phyloP scores from a whole-genome alignment of 2,888 invertebrate genomes.

The Hydrotaea cyrtoneurina region DNA sequence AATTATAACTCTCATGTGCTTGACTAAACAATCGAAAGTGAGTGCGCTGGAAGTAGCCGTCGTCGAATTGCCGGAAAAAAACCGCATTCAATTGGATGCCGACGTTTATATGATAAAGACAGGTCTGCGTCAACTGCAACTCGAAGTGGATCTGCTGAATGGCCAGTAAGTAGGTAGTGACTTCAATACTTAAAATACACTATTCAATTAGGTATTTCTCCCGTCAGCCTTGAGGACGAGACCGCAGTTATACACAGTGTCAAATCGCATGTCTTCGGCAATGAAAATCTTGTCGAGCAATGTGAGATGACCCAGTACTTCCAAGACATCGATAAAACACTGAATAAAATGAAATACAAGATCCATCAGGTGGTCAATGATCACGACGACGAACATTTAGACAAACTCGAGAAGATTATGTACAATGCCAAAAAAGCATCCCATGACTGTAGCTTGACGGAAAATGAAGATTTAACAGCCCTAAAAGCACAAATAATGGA shows the following conservation, averaged over 20 bases:
- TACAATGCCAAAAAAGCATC: not conserved
- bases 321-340: not conserved
- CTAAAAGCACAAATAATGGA: not conserved
- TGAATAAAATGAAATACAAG: constrained; percentile 19
- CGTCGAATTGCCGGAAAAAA: too few relatives aligned
- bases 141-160: not conserved
- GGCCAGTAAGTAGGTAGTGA: not conserved
- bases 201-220: too few relatives aligned
- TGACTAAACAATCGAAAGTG: too few relatives aligned
- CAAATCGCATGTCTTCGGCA: not conserved
- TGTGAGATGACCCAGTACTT: not conserved
- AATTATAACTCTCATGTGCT: not conserved
- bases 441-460: not conserved
- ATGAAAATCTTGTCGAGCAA: not conserved
- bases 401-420: constrained; percentile 20
- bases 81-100: not conserved
- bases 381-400: constrained; percentile 22
- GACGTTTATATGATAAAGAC: not conserved
- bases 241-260: not conserved
- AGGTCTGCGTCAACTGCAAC: not conserved
- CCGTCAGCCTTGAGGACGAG: not conserved
- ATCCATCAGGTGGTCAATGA: not conserved
- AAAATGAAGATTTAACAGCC: not conserved
- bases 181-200: too few relatives aligned
- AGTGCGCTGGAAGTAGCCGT: too few relatives aligned